These are phyloP conservation scores for Eupsilia transversa DNA, from an alignment of 2,888 invertebrate genomes.

Conservation along the genomic window DNA sequence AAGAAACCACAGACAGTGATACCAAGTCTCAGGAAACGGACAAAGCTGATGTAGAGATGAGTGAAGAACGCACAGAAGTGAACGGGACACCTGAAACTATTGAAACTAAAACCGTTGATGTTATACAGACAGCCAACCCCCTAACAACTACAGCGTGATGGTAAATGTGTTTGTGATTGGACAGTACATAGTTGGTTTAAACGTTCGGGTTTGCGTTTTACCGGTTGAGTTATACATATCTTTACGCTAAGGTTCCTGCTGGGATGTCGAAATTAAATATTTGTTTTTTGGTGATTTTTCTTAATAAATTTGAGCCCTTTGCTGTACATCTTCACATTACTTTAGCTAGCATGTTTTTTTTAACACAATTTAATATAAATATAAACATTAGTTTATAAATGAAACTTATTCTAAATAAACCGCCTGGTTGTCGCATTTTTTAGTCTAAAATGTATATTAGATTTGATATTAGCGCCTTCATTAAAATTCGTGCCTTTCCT, in stretches of 20 bases:
- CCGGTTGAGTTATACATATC: conserved; percentile 56
- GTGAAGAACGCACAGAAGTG: conserved; percentile 67
- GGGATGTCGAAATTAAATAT: not conserved
- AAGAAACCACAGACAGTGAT: conserved; percentile 75
- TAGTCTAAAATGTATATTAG: conserved; percentile 45
- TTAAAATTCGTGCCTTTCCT: conserved; percentile 54
- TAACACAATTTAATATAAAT: conserved; percentile 3
- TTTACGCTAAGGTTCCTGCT: conserved; percentile 43
- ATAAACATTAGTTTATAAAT: conserved; percentile 29
- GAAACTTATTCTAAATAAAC: conserved; percentile 32
- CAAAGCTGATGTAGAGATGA: conserved; percentile 61
- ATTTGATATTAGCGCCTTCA: conserved; percentile 60
- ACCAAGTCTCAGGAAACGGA: conserved; percentile 69
- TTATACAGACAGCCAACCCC: conserved; percentile 69
- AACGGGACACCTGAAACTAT: conserved; percentile 76
- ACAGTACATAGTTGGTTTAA: conserved; percentile 63
- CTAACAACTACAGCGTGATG: conserved; percentile 82
- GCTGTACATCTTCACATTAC: conserved; percentile 11
- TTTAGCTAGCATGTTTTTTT: conserved; percentile 34
- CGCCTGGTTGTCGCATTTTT: conserved; percentile 58
- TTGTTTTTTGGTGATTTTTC: not conserved
- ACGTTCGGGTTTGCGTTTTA: conserved; percentile 59
- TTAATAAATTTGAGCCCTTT: conserved; percentile 2
- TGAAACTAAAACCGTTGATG: conserved; percentile 73
- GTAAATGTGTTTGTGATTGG: conserved; percentile 55